Evolutionary conservation across 2,888 invertebrate species (phyloP), one percentile per base, ranked within the genome.

Genomic region (Folsomia manolachei): DNA sequence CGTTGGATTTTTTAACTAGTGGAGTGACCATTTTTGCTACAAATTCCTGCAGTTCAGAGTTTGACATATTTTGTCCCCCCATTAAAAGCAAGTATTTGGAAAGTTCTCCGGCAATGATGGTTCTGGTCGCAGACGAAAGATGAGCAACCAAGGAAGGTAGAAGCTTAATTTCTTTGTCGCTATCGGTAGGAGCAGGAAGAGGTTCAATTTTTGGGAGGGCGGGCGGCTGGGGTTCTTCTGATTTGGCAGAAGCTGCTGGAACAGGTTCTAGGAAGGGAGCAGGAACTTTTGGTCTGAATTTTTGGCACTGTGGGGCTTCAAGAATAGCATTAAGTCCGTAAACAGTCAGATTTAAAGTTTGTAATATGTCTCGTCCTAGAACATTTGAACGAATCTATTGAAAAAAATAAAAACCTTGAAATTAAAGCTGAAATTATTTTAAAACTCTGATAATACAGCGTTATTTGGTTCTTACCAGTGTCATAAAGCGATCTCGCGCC

Each of bases 401-500:
- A n/a, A n/a, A n/a, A n/a, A n/a, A n/a, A n/a, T n/a, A n/a, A n/a
- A n/a, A n/a, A n/a, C n/a, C n/a, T n/a, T n/a, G n/a, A n/a, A n/a
- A n/a, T n/a, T n/a, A n/a, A n/a, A n/a, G n/a, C n/a, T n/a, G n/a
- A 65, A 27, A 64, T 7, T 64, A 53, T 14, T 53, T 11, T 51
- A 11, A 51, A 51, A 51, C 51, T 51, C 14, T 51, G 51, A 51
- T 51, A 51, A 51, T 11, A 51, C 51, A 51, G 51, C 9, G 11
- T 9, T 9, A n/a, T n/a, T n/a, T n/a, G 19, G n/a, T 19, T n/a
- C 4, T 18, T 56, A 81, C 81, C 71, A 78, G 65, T 19, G 77
- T 70, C 75, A 75, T 74, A 65, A 80, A 79, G 21, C 77, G 77
- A 66, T 80, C 79, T 23, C 78, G 61, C 51, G 76, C 74, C 51